phyloP scores from a whole-genome alignment of 2,797 vertebrate genomes.

The Neosilurus hyrtlii region DNA sequence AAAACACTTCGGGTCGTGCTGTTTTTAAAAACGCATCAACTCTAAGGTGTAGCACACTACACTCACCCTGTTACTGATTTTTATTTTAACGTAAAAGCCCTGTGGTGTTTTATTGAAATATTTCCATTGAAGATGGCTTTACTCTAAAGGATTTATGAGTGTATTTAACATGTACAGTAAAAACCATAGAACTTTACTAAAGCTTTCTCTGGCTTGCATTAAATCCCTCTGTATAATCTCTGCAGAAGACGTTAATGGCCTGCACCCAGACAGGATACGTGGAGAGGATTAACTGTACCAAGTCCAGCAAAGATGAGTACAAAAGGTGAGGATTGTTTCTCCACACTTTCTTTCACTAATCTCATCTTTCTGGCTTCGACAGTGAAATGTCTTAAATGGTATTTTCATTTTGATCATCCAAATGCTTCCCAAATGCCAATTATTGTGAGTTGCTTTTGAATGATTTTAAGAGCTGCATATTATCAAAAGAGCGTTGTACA shows the following conservation, averaged over 20 bases:
- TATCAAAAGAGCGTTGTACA: conserved; percentile 7
- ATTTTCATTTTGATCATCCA: conserved; percentile 14
- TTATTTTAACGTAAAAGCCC: background rate
- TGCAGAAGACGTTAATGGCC: conserved; percentile 74
- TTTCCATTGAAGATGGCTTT: background rate
- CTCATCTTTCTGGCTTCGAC: background rate
- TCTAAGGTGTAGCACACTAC: background rate
- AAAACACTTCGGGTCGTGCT: background rate
- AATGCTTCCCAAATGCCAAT: background rate
- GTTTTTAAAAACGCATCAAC: background rate
- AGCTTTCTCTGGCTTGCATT: conserved; percentile 9
- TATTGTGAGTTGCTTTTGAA: background rate
- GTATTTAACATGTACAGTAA: conserved; percentile 2
- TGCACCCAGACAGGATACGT: conserved; percentile 82
- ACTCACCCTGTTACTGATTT: background rate
- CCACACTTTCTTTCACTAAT: background rate
- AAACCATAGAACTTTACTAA: conserved; percentile 1
- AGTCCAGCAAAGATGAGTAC: conserved; percentile 76
- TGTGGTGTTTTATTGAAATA: background rate
- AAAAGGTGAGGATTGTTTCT: conserved; percentile 74
- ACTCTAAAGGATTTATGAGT: background rate
- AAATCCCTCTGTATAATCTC: background rate
- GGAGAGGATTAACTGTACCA: conserved; percentile 81
- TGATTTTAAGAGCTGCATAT: background rate
- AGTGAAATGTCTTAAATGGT: conserved; percentile 20